Evolutionary conservation across 2,113 vertebrate genomes (phyloP), one percentile per base, ranked within the genome.

Genomic region (Calyptomena viridis): DNA sequence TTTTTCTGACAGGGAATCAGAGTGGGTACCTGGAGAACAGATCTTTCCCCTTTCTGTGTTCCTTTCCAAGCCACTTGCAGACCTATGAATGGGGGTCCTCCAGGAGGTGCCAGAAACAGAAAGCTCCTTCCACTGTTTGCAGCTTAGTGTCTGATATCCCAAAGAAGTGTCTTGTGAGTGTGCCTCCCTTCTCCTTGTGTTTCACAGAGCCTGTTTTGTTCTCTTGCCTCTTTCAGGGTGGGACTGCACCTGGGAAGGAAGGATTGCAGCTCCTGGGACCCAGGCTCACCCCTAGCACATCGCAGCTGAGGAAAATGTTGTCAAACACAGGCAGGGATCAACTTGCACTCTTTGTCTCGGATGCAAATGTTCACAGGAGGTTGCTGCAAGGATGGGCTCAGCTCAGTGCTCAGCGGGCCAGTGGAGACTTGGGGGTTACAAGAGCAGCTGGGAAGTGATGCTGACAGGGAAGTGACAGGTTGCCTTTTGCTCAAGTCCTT

Each of bases 241-340:
- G 33, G 63, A 22, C n/a, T 49, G 67, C 31, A 23, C 44, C 46
- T 15, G 50, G 77, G 76, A 59, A 91, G 56, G 52, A 59, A 87
- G 58, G 37, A 73, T 88, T 90, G 58, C 24, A 86, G 81, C 60
- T 93, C 73, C 81, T 39, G 87, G 39, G 84, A 66, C 69, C 23
- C 58, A 67, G 59, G 37, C 6, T 84, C 37, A 62, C 52, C 37
- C 30, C 30, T 64, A 84, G 35, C 47, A 93, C 47, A 74, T 27
- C 0, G 0, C 60, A 89, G 64, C 42, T 47, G 64, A 81, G 39
- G 81, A 60, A 78, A 87, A 7, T 33, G 56, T 53, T 84, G 81
- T 93, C 81, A 91, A 89, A 91, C 69, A 87, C 71, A 68, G 67
- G 12, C 62, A 53, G 62, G n/a, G 87, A 83, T 95, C 87, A 93